Percentiles rank a stretch among this genome's conserved stretches.
Evolutionary conservation across 2,113 vertebrate species (phyloP).

Genomic region (Lagopus muta): DNA sequence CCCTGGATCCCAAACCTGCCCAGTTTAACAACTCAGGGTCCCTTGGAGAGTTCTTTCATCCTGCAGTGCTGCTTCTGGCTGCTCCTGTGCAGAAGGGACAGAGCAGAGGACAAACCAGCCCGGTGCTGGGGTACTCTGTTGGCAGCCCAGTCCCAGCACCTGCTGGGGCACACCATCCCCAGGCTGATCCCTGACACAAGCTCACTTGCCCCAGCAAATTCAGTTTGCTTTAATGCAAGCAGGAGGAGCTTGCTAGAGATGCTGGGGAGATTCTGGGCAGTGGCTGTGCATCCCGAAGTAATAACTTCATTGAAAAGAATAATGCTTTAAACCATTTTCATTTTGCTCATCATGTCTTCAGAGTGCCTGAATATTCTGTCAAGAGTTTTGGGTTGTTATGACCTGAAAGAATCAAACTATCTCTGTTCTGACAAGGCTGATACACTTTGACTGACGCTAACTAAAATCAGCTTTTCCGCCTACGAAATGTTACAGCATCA

Average conservation of each 20-base stretch:
- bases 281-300: not conserved
- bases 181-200: not conserved
- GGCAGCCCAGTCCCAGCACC: fast-evolving
- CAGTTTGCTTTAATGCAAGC: not conserved
- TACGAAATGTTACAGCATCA: conserved; percentile 27
- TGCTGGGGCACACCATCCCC: fast-evolving
- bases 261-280: not conserved
- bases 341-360: not conserved
- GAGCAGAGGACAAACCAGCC: not conserved
- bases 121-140: not conserved
- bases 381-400: conserved; percentile 53
- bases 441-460: conserved; percentile 48
- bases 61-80: not conserved
- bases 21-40: not conserved
- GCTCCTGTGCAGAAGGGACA: not conserved
- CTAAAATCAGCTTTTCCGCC: conserved; percentile 16
- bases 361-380: not conserved
- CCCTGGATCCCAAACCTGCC: not conserved
- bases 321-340: not conserved
- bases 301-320: not conserved
- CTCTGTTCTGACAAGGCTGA: conserved; percentile 54
- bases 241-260: not conserved
- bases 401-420: conserved; percentile 41
- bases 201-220: not conserved
- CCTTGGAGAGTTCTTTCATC: not conserved